Evolutionary conservation across 2,888 invertebrate genomes (phyloP).

Genomic region (Metellina segmentata): DNA sequence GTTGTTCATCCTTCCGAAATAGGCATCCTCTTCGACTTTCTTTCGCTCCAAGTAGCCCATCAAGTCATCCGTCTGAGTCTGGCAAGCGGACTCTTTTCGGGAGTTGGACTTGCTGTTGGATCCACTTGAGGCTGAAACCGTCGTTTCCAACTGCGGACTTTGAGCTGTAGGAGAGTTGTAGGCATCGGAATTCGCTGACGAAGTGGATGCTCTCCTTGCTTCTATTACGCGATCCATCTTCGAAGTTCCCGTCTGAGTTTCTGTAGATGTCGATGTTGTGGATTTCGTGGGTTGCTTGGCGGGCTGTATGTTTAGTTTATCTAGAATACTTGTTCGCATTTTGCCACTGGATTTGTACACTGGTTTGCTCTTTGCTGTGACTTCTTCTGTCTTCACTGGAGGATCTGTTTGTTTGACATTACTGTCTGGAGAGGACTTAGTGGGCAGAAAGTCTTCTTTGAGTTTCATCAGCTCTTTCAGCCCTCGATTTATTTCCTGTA

Average conservation of each 20-base stretch:
- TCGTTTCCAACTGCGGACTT: constrained; percentile 34
- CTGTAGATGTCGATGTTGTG: constrained; percentile 36
- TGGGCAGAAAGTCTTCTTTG: constrained; percentile 56
- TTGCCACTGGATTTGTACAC: constrained; percentile 62
- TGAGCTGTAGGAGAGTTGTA: constrained; percentile 65
- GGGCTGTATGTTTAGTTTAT: constrained; percentile 35
- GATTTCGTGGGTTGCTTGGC: constrained; percentile 6
- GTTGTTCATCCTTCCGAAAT: constrained; percentile 9
- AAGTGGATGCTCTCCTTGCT: constrained; percentile 45
- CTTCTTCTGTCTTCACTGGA: not conserved
- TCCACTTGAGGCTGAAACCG: not conserved
- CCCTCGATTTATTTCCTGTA: constrained; percentile 69
- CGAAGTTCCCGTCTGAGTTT: constrained; percentile 41
- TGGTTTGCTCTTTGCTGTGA: constrained; percentile 29
- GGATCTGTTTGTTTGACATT: not conserved
- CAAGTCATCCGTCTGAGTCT: constrained; percentile 57
- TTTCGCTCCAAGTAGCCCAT: constrained; percentile 39
- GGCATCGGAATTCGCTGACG: constrained; percentile 61
- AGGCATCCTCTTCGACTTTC: constrained; percentile 36
- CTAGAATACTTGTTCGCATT: constrained; percentile 57
- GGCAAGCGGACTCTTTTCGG: constrained; percentile 52
- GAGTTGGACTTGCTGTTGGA: not conserved
- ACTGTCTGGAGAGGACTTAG: not conserved
- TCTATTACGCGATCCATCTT: constrained; percentile 23
- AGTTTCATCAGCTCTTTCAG: constrained; percentile 73